These are phyloP conservation scores for Coryphaenoides rupestris DNA, from an alignment of 2,113 vertebrate species.

Conservation along the genomic window DNA sequence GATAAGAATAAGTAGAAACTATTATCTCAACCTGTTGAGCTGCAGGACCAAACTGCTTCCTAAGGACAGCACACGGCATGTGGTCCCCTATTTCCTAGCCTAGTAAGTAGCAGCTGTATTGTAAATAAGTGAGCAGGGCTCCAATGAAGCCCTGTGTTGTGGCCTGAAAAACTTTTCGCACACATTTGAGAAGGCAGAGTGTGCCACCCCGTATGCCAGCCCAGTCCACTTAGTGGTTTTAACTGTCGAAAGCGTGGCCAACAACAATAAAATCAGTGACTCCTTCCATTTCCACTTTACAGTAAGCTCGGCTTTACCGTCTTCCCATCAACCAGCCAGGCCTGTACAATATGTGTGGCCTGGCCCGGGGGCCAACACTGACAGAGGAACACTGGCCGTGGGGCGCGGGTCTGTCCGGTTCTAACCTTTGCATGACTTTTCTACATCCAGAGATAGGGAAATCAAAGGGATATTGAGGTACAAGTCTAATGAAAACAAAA, in stretches of 20 bases:
- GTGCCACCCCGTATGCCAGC: conserved; percentile 50
- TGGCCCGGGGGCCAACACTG: conserved; percentile 9
- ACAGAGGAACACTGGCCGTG: conserved; percentile 10
- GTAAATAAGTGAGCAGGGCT: conserved; percentile 20
- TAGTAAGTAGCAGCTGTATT: background rate
- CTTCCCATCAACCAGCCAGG: conserved; percentile 42
- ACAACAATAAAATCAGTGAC: conserved; percentile 47
- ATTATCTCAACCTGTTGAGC: background rate
- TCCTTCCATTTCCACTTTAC: conserved; percentile 55
- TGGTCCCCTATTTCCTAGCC: background rate
- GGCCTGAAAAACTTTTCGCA: conserved; percentile 45
- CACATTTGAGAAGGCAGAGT: conserved; percentile 39
- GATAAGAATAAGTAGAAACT: background rate
- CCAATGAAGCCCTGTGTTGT: conserved; percentile 35
- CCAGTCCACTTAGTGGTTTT: conserved; percentile 61
- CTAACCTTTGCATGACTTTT: background rate
- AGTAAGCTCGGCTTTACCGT: conserved; percentile 39
- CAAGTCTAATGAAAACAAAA: too few relatives aligned
- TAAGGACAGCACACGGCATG: background rate
- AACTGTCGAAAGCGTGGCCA: conserved; percentile 42
- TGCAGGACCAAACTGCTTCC: background rate
- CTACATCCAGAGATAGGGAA: background rate
- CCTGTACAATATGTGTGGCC: conserved; percentile 49
- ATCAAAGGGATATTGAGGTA: background rate
- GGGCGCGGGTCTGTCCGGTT: conserved; percentile 1